Percentiles rank a stretch among this genome's conserved stretches.
Conservation (phyloP, 2,113 vertebrate genomes). For the Numida meleagris region DNA sequence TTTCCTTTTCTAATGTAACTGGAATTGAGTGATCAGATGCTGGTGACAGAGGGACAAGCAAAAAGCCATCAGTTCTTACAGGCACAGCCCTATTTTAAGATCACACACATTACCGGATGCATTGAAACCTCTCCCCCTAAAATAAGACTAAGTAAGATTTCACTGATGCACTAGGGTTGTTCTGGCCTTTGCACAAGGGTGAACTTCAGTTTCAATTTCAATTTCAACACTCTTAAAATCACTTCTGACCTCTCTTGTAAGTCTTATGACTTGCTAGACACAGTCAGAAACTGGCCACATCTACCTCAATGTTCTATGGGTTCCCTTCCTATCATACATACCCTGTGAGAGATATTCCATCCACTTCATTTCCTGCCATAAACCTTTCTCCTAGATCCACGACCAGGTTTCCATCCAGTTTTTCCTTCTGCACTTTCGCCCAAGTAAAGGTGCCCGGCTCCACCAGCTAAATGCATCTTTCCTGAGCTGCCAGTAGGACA, state of each 20-base stretch:
- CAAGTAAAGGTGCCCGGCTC: rapidly evolving
- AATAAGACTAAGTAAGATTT: background rate
- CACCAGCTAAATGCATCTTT: background rate
- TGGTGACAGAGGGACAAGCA: background rate
- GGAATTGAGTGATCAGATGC: background rate
- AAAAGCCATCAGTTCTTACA: background rate
- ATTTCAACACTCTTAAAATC: background rate
- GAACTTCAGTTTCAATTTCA: background rate
- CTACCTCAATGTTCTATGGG: background rate
- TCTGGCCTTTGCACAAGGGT: background rate
- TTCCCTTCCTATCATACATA: background rate
- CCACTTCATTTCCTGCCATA: background rate
- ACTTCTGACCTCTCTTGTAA: background rate
- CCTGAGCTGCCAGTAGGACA: background rate
- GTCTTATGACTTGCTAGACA: background rate
- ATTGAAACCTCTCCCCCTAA: background rate
- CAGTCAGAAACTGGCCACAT: background rate
- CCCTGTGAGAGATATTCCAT: background rate
- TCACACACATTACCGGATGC: background rate
- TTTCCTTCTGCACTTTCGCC: background rate
- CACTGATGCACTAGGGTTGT: background rate
- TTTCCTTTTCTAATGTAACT: background rate
- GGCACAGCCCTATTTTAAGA: background rate
- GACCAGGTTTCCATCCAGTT: background rate
- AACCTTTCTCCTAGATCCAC: background rate